A percentile compares a stretch with the other conserved stretches of the same genome.
phyloP scores from a whole-genome alignment of 2,888 invertebrate species.

The Pyralis farinalis region DNA sequence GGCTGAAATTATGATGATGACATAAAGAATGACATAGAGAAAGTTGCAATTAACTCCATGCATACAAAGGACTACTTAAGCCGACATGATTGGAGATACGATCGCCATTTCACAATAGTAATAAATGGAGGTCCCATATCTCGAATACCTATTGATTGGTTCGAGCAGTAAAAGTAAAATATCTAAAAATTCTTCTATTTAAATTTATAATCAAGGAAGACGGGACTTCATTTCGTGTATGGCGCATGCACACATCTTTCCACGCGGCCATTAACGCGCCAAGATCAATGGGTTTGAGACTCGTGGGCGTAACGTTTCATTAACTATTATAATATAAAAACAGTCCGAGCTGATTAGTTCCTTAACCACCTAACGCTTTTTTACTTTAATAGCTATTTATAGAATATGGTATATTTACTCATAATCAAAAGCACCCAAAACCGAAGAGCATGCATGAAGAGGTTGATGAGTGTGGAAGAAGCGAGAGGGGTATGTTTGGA shows the following conservation, averaged over 20 bases:
- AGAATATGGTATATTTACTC: no score
- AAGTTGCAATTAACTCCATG: constrained; percentile 9
- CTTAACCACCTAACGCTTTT: constrained; percentile 48
- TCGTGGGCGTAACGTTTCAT: constrained; percentile 74
- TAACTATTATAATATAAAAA: constrained; percentile 74
- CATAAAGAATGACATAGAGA: no score
- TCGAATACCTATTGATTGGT: constrained; percentile 41
- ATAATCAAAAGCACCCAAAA: no score
- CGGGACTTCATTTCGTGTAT: constrained; percentile 45
- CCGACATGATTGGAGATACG: constrained; percentile 17
- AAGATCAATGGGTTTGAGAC: constrained; percentile 65
- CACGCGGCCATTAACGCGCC: constrained; percentile 63
- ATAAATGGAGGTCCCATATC: constrained; percentile 22
- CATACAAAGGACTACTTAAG: constrained; percentile 19
- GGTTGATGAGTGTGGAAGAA: no score
- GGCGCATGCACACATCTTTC: constrained; percentile 57
- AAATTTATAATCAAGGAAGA: constrained; percentile 51
- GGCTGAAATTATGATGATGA: no score
- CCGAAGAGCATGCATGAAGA: no score
- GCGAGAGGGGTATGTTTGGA: no score
- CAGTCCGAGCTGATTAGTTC: constrained; percentile 69
- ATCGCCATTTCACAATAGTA: constrained; percentile 19
- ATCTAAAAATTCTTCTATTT: constrained; percentile 45
- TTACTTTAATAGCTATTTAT: constrained; percentile 44
- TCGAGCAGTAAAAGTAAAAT: constrained; percentile 43